These are phyloP conservation scores for Hippocampus kuda DNA, from an alignment of 2,797 vertebrate species.

Conservation along the genomic window DNA sequence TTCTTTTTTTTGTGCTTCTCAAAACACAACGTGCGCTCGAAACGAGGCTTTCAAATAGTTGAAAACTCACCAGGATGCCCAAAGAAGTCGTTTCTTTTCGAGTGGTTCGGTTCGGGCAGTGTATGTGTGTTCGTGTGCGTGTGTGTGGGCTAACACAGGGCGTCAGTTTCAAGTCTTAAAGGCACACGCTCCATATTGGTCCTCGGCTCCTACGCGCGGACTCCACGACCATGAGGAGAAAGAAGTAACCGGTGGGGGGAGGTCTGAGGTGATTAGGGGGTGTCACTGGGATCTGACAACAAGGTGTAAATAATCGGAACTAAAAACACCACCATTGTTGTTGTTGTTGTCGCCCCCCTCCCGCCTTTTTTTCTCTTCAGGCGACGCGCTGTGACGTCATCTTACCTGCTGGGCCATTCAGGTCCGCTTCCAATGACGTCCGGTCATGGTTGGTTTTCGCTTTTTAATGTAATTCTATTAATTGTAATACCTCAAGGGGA, in stretches of 20 bases:
- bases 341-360: not conserved
- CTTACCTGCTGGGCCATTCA: constrained; percentile 8
- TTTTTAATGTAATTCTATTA: not conserved
- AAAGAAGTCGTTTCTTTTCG: not conserved
- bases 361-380: not conserved
- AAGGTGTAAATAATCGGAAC: not conserved
- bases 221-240: not conserved
- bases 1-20: not conserved
- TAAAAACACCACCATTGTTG: not conserved
- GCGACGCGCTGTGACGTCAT: not conserved
- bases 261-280: not conserved
- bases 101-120: not conserved
- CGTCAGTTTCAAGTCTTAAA: constrained; percentile 71
- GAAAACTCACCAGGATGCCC: not conserved
- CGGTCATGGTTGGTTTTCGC: not conserved
- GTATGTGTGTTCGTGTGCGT: constrained; percentile 10
- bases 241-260: not conserved
- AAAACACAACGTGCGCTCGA: not conserved
- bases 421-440: not conserved
- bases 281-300: not conserved
- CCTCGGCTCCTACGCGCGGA: constrained; percentile 23
- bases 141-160: constrained; percentile 56
- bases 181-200: constrained; percentile 59
- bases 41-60: not conserved
- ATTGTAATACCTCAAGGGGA: not conserved